Percentiles rank a stretch among this genome's conserved stretches.
phyloP scores from a whole-genome alignment of 2,888 invertebrate species.

The Agrochola macilenta region DNA sequence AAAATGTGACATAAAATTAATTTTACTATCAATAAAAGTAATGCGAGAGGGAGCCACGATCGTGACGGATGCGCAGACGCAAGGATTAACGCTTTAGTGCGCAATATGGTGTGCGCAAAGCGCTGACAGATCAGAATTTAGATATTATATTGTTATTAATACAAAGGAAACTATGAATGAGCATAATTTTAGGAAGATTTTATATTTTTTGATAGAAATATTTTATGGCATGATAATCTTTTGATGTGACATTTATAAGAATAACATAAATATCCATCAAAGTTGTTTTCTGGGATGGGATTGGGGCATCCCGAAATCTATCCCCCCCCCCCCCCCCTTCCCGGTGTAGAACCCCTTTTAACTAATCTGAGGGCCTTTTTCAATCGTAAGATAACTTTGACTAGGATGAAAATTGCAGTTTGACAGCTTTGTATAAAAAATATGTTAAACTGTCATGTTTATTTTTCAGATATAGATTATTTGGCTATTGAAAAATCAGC shows the following conservation, averaged over 20 bases:
- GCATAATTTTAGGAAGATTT: slow-evolving; percentile 13
- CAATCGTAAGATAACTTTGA: background rate
- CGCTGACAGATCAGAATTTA: slow-evolving; percentile 72
- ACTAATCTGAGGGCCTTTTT: background rate
- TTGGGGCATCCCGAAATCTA: background rate
- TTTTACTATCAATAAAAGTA: slow-evolving; percentile 69
- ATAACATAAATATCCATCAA: slow-evolving; percentile 32
- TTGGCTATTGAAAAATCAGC: background rate
- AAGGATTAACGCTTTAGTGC: slow-evolving; percentile 75
- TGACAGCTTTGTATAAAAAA: background rate
- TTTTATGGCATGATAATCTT: slow-evolving; percentile 43
- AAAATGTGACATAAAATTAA: slow-evolving; percentile 61
- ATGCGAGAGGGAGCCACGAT: slow-evolving; percentile 65
- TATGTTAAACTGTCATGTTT: background rate
- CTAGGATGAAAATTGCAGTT: no score
- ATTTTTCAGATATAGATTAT: background rate
- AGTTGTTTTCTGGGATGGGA: background rate
- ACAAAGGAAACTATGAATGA: slow-evolving; percentile 43
- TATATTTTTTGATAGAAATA: slow-evolving; percentile 20
- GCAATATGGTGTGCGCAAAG: slow-evolving; percentile 71
- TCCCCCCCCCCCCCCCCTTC: background rate
- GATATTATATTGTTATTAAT: slow-evolving; percentile 58
- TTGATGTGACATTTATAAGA: slow-evolving; percentile 50
- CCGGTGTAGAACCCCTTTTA: background rate
- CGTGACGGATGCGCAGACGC: slow-evolving; percentile 75